phyloP scores from a whole-genome alignment of 2,113 vertebrate species.

The Heterochromis multidens region DNA sequence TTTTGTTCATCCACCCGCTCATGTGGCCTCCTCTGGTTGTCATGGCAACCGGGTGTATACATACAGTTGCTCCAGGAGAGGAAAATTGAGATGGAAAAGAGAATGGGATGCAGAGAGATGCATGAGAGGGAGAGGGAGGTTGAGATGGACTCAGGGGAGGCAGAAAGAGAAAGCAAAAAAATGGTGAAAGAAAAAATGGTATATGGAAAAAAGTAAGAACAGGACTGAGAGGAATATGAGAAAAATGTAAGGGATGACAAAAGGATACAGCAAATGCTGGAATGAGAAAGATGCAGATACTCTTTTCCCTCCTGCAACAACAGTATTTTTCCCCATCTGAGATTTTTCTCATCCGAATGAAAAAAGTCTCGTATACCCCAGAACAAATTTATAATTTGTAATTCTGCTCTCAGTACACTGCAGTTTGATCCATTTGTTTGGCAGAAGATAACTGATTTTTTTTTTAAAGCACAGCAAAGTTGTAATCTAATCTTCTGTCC shows the following conservation, averaged over 20 bases:
- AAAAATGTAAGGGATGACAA: neutral
- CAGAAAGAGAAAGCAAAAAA: neutral
- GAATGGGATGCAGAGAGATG: slow-evolving; percentile 19
- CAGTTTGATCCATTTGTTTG: neutral
- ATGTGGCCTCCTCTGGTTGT: slow-evolving; percentile 63
- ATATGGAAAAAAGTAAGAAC: neutral
- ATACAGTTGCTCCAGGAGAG: slow-evolving; percentile 59
- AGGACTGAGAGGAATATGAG: neutral
- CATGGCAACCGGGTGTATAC: slow-evolving; percentile 60
- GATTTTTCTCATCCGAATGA: neutral
- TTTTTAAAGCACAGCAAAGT: neutral
- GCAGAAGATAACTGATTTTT: neutral
- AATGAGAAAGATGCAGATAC: neutral
- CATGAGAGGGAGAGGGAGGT: neutral
- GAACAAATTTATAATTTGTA: neutral
- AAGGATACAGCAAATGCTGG: neutral
- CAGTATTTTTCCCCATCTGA: neutral
- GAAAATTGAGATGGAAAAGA: slow-evolving; percentile 15
- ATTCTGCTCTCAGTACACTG: neutral
- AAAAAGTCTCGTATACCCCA: neutral
- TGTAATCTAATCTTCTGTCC: neutral
- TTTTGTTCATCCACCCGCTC: slow-evolving; percentile 70
- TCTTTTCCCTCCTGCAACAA: neutral
- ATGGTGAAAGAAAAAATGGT: neutral
- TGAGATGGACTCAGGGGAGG: slow-evolving; percentile 5